phyloP scores from a whole-genome alignment of 2,797 vertebrate genomes.

The Anomalospiza imberbis region DNA sequence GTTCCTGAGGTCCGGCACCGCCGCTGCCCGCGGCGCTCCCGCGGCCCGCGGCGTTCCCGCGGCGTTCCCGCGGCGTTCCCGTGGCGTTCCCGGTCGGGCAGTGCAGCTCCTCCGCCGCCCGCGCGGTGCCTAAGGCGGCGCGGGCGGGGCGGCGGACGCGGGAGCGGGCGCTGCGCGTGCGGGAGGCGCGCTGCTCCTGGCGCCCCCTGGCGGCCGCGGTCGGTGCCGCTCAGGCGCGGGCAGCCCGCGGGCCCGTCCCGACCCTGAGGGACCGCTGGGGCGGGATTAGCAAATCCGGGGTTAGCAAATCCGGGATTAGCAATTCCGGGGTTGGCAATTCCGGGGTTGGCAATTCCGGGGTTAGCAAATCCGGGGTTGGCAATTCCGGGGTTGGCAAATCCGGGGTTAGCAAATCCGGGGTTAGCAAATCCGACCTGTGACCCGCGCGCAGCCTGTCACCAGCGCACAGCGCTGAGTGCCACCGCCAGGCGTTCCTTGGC shows the following conservation, averaged over 20 bases:
- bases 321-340: too few species aligned
- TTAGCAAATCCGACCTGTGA: neutral
- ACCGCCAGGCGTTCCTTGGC: neutral
- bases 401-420: too few species aligned
- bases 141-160: too few species aligned
- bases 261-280: neutral
- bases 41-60: too few species aligned
- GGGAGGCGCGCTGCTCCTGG: neutral
- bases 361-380: too few species aligned
- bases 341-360: too few species aligned
- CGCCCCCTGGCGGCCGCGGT: neutral
- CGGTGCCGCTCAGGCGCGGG: too few species aligned
- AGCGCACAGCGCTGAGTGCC: neutral
- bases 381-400: too few species aligned
- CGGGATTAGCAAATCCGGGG: too few species aligned
- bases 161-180: neutral
- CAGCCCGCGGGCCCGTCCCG: too few species aligned
- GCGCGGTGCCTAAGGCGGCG: neutral
- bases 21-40: neutral
- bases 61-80: too few species aligned
- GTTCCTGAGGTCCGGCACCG: fast-evolving
- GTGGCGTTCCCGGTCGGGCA: neutral
- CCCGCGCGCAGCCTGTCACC: neutral
- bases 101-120: neutral
- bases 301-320: too few species aligned